Evolutionary conservation across 2,113 vertebrate species (phyloP).

Genomic region (Apistogramma diplotaenia): DNA sequence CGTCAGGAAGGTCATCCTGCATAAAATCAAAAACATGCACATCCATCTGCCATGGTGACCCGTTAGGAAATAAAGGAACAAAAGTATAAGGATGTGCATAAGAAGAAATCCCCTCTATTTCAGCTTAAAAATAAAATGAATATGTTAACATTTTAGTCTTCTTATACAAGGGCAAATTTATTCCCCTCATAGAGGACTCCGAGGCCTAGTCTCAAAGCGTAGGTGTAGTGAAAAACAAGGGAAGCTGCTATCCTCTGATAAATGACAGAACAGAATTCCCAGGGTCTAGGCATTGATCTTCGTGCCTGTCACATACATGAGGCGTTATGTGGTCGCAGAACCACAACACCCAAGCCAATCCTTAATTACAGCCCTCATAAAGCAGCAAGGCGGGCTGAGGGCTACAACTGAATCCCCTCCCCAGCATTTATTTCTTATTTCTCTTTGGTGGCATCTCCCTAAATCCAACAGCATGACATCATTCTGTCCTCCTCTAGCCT

Average conservation of each 20-base stretch:
- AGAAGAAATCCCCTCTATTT: background rate
- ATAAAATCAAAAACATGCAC: background rate
- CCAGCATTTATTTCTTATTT: constrained; percentile 34
- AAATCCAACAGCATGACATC: constrained; percentile 67
- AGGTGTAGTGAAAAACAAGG: constrained; percentile 28
- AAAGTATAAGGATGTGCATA: background rate
- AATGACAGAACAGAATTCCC: constrained; percentile 46
- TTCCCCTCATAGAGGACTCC: background rate
- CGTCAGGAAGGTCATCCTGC: background rate
- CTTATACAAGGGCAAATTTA: background rate
- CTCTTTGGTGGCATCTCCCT: constrained; percentile 55
- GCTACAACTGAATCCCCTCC: constrained; percentile 55
- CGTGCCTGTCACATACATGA: constrained; percentile 49
- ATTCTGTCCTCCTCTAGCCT: constrained; percentile 27
- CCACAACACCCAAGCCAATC: constrained; percentile 59
- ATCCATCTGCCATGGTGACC: background rate
- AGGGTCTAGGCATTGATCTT: constrained; percentile 46
- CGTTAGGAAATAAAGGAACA: background rate
- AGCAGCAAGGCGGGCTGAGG: constrained; percentile 40
- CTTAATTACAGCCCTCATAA: constrained; percentile 66
- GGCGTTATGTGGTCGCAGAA: constrained; percentile 50
- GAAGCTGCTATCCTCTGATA: constrained; percentile 27
- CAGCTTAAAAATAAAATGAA: background rate
- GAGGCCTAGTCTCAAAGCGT: constrained; percentile 8
- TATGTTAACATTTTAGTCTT: background rate